Evolutionary conservation across 2,113 vertebrate genomes (phyloP).

Genomic region (Edolisoma coerulescens): DNA sequence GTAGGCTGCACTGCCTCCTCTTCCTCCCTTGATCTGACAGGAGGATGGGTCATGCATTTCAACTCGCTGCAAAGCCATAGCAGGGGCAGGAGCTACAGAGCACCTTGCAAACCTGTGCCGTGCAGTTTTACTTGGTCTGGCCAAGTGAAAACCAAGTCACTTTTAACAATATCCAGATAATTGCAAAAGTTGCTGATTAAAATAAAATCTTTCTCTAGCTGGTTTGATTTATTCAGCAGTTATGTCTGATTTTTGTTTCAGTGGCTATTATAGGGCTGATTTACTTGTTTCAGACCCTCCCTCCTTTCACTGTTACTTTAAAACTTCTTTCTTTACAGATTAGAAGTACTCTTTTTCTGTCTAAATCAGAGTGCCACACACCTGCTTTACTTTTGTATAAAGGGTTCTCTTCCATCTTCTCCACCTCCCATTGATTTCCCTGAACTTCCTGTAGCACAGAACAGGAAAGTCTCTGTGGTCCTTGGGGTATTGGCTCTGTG

Average conservation of each 20-base stretch:
- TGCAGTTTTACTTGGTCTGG: not conserved
- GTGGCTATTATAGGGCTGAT: not conserved
- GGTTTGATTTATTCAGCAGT: not conserved
- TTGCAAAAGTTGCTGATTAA: not conserved
- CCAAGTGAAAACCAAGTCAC: not conserved
- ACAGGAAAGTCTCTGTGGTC: not conserved
- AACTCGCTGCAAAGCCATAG: not conserved
- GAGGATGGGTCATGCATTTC: not conserved
- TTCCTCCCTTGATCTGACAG: not conserved
- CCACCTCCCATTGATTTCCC: not conserved
- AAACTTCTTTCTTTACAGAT: not conserved
- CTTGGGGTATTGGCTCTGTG: not conserved
- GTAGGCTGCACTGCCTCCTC: not conserved
- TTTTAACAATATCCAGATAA: not conserved
- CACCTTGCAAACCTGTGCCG: not conserved
- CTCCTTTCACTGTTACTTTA: not conserved
- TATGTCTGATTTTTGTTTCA: not conserved
- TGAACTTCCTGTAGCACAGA: constrained; percentile 26
- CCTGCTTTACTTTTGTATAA: constrained; percentile 9
- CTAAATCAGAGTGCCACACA: not conserved
- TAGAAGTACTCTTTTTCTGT: not conserved
- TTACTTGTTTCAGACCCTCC: not conserved
- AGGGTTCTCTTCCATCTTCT: not conserved
- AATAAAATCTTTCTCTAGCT: not conserved
- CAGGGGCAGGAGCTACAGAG: not conserved